phyloP scores from a whole-genome alignment of 1,140 invertebrate genomes.

The Macrostomum lignano region DNA sequence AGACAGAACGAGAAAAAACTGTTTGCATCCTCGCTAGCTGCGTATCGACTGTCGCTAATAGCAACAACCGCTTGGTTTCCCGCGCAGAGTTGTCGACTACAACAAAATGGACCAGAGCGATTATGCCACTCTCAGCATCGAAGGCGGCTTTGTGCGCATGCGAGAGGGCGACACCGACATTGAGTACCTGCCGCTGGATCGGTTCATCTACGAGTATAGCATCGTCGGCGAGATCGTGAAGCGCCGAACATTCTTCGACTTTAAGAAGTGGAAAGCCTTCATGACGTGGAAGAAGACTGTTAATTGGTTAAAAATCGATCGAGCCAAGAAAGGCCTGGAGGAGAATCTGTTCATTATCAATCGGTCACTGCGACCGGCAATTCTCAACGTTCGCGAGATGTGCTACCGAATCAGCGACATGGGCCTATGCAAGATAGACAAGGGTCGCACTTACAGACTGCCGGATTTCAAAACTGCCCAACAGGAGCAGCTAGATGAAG shows the following conservation, averaged over 20 bases:
- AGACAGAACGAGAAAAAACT: too few species aligned
- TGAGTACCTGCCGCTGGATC: neutral
- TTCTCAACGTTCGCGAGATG: constrained; percentile 40
- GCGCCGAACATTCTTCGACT: constrained; percentile 42
- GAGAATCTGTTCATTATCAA: constrained; percentile 43
- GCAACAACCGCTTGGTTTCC: neutral
- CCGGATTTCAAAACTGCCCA: constrained; percentile 25
- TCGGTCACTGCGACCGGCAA: constrained; percentile 37
- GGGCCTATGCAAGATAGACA: constrained; percentile 27
- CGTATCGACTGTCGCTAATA: neutral
- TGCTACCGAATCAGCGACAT: constrained; percentile 32
- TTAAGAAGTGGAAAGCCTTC: constrained; percentile 50
- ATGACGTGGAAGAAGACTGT: constrained; percentile 48
- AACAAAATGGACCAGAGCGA: constrained; percentile 3
- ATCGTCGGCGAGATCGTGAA: constrained; percentile 14
- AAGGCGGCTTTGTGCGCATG: constrained; percentile 4
- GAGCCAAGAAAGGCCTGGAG: constrained; percentile 33
- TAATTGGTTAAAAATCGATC: constrained; percentile 36
- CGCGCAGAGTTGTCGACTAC: neutral
- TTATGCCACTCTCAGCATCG: constrained; percentile 7
- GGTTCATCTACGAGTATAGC: neutral
- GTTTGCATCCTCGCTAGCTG: neutral
- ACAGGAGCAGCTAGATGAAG: constrained; percentile 21
- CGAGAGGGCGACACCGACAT: constrained; percentile 5
- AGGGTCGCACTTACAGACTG: constrained; percentile 32